Conservation (phyloP, 2,888 invertebrate species). For the Camponotus fellah region DNA sequence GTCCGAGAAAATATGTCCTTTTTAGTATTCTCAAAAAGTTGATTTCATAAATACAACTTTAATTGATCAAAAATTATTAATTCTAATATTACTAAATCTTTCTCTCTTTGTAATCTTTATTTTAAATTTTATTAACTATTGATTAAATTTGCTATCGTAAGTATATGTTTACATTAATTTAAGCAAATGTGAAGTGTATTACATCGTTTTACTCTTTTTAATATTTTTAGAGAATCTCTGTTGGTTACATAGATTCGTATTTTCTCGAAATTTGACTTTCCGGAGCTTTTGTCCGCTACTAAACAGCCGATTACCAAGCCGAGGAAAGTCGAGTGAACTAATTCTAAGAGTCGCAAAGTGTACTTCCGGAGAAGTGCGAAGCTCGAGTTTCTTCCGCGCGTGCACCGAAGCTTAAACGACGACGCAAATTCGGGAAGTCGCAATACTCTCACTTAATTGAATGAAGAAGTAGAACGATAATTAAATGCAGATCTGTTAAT, state of each 20-base stretch:
- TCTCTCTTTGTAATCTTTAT: no score
- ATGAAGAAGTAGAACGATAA: conserved; percentile 19
- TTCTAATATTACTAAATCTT: no score
- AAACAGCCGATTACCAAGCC: conserved; percentile 36
- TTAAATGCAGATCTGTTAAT: conserved; percentile 3
- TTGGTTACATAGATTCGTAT: neutral
- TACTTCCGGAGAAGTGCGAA: conserved; percentile 42
- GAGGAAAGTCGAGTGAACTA: conserved; percentile 49
- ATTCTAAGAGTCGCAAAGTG: conserved; percentile 48
- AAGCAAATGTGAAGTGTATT: no score
- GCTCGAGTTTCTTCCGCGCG: conserved; percentile 46
- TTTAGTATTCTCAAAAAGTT: no score
- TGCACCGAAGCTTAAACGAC: conserved; percentile 38
- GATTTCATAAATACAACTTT: no score
- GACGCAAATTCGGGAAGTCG: conserved; percentile 43
- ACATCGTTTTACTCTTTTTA: neutral
- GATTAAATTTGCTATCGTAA: no score
- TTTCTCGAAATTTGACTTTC: conserved; percentile 26
- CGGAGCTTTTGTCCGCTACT: conserved; percentile 27
- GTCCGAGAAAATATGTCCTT: no score
- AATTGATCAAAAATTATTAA: no score
- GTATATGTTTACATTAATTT: no score
- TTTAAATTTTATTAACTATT: no score
- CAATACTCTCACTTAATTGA: conserved; percentile 42
- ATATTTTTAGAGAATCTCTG: neutral